Evolutionary conservation across 1,140 invertebrate species (phyloP).

Genomic region (Drosophila bocki): DNA sequence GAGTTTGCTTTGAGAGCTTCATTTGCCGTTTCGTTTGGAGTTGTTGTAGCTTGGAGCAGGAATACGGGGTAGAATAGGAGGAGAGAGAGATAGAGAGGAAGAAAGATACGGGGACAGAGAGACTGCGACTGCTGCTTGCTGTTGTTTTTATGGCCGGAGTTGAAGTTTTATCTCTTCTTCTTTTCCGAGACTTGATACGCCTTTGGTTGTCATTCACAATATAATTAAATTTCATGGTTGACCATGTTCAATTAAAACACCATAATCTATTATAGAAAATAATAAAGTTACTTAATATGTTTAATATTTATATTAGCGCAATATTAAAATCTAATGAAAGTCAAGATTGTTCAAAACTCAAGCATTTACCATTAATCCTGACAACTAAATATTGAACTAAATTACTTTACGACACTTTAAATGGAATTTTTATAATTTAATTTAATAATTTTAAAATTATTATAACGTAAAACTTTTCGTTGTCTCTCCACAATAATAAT

Average conservation of each 20-base stretch:
- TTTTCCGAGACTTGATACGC: not conserved
- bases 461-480: too few relatives aligned
- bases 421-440: too few relatives aligned
- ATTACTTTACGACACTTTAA: too few relatives aligned
- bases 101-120: constrained; percentile 20
- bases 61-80: not conserved
- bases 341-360: too few relatives aligned
- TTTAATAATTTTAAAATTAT: too few relatives aligned
- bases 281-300: too few relatives aligned
- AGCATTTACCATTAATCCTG: too few relatives aligned
- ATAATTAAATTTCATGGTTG: not conserved
- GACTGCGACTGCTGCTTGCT: constrained; percentile 21
- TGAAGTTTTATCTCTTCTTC: constrained; percentile 31
- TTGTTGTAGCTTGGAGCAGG: constrained; percentile 11
- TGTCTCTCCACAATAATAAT: not conserved
- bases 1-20: constrained; percentile 69
- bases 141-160: constrained; percentile 46
- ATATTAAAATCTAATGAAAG: too few relatives aligned
- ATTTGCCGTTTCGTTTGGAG: constrained; percentile 76
- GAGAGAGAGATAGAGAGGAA: constrained; percentile 2
- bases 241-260: not conserved
- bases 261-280: too few relatives aligned
- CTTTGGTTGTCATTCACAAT: constrained; percentile 15
- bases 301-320: too few relatives aligned
- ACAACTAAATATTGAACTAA: too few relatives aligned